These are phyloP conservation scores for Plectropomus leopardus DNA, from an alignment of 2,113 vertebrate genomes.

Conservation along the genomic window DNA sequence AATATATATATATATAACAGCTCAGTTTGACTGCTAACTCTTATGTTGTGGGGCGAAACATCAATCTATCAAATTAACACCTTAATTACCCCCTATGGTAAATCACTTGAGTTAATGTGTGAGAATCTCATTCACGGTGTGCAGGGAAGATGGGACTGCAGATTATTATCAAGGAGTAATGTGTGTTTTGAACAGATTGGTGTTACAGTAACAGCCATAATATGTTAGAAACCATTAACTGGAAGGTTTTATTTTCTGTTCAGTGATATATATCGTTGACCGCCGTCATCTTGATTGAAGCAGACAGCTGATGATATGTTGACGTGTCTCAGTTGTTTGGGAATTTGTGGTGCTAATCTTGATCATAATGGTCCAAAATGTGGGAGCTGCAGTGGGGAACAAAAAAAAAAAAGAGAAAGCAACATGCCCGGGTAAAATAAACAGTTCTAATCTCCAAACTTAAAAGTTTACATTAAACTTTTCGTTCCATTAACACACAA, in stretches of 20 bases:
- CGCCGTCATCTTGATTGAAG: neutral
- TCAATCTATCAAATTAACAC: slow-evolving; percentile 13
- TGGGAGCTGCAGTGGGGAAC: neutral
- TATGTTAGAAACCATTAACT: slow-evolving; percentile 22
- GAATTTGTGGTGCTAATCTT: slow-evolving; percentile 16
- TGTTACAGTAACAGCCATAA: slow-evolving; percentile 2
- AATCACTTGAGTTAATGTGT: slow-evolving; percentile 9
- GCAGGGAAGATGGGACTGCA: neutral
- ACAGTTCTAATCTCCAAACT: neutral
- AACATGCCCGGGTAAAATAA: neutral
- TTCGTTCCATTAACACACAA: neutral
- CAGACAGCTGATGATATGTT: neutral
- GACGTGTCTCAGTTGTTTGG: neutral
- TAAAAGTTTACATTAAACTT: slow-evolving; percentile 47
- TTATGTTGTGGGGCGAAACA: neutral
- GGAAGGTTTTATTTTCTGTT: slow-evolving; percentile 22
- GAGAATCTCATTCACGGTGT: neutral
- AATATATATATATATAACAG: too few relatives aligned
- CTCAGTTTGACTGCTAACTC: slow-evolving; percentile 3
- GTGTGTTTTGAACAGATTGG: slow-evolving; percentile 8
- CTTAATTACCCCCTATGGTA: neutral
- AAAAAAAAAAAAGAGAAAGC: neutral
- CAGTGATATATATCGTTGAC: neutral
- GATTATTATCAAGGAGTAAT: neutral
- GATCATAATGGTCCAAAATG: neutral